Evolutionary conservation across 2,797 vertebrate species (phyloP).

Genomic region (Martes flavigula): DNA sequence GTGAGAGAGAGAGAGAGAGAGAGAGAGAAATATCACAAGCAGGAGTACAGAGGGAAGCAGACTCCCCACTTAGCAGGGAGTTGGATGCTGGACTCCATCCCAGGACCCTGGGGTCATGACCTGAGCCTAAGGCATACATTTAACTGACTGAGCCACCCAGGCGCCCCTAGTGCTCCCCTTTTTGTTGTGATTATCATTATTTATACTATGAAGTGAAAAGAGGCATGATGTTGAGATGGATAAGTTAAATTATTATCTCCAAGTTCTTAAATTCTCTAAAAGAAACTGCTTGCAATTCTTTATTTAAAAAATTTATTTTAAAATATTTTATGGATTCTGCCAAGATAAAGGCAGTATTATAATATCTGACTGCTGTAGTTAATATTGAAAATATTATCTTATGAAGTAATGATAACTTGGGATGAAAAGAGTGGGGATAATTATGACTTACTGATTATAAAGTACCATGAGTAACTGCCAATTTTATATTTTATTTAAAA

Average conservation of each 20-base stretch:
- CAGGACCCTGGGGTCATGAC: not conserved
- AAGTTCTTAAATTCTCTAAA: not conserved
- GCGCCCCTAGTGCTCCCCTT: not conserved
- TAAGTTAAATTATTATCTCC: not conserved
- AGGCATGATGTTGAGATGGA: not conserved
- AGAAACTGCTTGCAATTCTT: not conserved
- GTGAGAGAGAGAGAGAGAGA: too few relatives aligned
- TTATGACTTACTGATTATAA: not conserved
- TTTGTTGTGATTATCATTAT: not conserved
- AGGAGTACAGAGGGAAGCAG: not conserved
- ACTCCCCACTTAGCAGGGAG: not conserved
- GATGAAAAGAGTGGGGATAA: not conserved
- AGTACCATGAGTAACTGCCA: not conserved
- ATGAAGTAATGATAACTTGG: not conserved
- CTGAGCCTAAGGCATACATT: not conserved
- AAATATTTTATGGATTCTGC: not conserved
- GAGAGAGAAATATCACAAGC: not conserved
- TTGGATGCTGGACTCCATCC: not conserved
- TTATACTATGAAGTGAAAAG: not conserved
- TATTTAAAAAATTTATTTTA: not conserved
- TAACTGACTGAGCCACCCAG: not conserved
- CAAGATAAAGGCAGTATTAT: not conserved
- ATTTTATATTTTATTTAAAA: not conserved
- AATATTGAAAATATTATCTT: not conserved
- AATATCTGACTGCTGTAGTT: not conserved